These are phyloP conservation scores for Eupeodes luniger DNA, from an alignment of 2,888 invertebrate species.

Conservation along the genomic window DNA sequence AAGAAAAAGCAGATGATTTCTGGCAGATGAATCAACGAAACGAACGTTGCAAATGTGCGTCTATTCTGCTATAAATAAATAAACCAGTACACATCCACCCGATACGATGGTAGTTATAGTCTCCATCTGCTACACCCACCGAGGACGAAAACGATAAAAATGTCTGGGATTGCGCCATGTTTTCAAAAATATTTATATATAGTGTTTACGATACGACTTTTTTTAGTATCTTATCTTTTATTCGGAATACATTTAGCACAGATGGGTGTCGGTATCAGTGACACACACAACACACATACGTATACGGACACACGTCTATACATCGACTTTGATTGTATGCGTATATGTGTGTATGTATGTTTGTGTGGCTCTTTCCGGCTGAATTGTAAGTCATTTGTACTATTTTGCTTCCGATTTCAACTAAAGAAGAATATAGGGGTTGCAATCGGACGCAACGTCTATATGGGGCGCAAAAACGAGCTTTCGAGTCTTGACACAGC, in stretches of 20 bases:
- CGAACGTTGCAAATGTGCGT: slow-evolving; percentile 45
- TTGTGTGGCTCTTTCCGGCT: slow-evolving; percentile 40
- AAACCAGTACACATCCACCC: slow-evolving; percentile 49
- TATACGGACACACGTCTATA: not conserved
- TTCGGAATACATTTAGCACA: slow-evolving; percentile 76
- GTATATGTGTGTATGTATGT: not conserved
- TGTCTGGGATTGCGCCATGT: slow-evolving; percentile 80
- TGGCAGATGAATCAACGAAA: slow-evolving; percentile 54
- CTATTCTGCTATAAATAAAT: slow-evolving; percentile 65
- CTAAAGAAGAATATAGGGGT: slow-evolving; percentile 50
- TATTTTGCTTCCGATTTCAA: slow-evolving; percentile 16
- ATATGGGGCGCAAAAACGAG: not conserved
- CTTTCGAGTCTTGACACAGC: slow-evolving; percentile 27
- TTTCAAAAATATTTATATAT: slow-evolving; percentile 40
- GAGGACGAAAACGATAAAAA: slow-evolving; percentile 83
- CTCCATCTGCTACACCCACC: slow-evolving; percentile 52
- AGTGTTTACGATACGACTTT: slow-evolving; percentile 46
- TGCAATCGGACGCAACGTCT: slow-evolving; percentile 22
- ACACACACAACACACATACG: not conserved
- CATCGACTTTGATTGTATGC: too few relatives aligned
- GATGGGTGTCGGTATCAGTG: slow-evolving; percentile 67
- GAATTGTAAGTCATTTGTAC: slow-evolving; percentile 50
- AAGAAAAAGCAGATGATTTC: slow-evolving; percentile 50
- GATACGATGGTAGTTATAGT: slow-evolving; percentile 13
- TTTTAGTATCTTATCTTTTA: slow-evolving; percentile 78